Conservation (phyloP, 2,888 invertebrate species). For the Xylocampa areola region DNA sequence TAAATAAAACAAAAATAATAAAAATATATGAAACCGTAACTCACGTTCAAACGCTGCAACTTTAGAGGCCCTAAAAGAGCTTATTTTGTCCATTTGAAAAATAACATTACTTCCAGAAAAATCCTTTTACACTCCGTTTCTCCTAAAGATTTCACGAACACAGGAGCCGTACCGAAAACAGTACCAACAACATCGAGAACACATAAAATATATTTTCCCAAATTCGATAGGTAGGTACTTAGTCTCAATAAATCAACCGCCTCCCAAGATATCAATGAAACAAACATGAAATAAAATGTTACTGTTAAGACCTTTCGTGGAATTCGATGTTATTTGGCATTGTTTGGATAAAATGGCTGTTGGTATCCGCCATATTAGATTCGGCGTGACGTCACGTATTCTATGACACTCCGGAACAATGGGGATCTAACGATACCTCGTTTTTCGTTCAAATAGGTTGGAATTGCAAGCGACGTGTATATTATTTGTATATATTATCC, state of each 20-base stretch:
- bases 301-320: constrained; percentile 5
- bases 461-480: constrained; percentile 2
- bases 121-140: too few species aligned
- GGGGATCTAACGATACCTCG: constrained; percentile 13
- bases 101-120: too few species aligned
- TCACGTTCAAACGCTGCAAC: too few species aligned
- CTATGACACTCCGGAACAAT: constrained; percentile 16
- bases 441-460: constrained; percentile 23
- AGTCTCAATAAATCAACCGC: constrained; percentile 15
- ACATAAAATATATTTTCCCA: neutral
- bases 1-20: too few species aligned
- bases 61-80: too few species aligned
- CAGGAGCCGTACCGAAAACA: neutral
- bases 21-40: too few species aligned
- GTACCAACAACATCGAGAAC: neutral
- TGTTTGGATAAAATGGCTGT: constrained; percentile 31
- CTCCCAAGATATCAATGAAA: constrained; percentile 18
- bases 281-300: constrained; percentile 22
- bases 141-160: too few species aligned
- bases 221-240: constrained; percentile 1
- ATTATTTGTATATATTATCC: too few species aligned
- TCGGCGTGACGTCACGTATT: constrained; percentile 42
- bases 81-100: too few species aligned
- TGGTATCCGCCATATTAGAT: constrained; percentile 35
- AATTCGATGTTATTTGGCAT: constrained; percentile 25